phyloP scores from a whole-genome alignment of 2,888 invertebrate species.

The Papilio elwesi region DNA sequence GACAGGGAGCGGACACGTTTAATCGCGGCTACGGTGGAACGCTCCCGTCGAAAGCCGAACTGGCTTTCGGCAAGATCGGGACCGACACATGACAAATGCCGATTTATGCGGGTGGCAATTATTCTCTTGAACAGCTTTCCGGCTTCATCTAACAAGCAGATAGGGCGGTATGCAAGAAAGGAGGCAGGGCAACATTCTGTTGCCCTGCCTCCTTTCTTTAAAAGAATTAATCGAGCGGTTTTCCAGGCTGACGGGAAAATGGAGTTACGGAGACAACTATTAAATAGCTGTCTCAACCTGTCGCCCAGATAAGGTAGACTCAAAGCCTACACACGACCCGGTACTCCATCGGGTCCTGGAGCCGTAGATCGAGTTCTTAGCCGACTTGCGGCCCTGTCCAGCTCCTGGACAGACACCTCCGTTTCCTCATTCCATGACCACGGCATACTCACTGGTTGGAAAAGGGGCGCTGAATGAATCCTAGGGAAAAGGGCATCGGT shows the following conservation, averaged over 20 bases:
- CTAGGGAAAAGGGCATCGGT: slow-evolving; percentile 11
- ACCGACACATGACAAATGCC: slow-evolving; percentile 17
- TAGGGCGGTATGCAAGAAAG: slow-evolving; percentile 42
- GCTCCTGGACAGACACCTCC: neutral
- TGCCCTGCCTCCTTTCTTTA: slow-evolving; percentile 35
- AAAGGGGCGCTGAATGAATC: neutral
- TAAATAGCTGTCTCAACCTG: slow-evolving; percentile 29
- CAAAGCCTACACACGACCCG: neutral
- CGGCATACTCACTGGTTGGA: neutral
- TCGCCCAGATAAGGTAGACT: neutral
- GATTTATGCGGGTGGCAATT: slow-evolving; percentile 24
- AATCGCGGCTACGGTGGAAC: slow-evolving; percentile 33
- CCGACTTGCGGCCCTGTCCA: slow-evolving; percentile 3
- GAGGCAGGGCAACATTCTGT: slow-evolving; percentile 38
- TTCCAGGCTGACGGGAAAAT: slow-evolving; percentile 37
- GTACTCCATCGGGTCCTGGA: slow-evolving; percentile 1
- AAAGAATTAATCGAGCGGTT: slow-evolving; percentile 33
- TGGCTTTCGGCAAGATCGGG: slow-evolving; percentile 37
- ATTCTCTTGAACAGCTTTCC: slow-evolving; percentile 45
- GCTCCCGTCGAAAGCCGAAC: slow-evolving; percentile 39
- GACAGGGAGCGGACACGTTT: slow-evolving; percentile 15
- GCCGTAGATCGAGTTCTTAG: neutral
- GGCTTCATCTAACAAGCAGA: slow-evolving; percentile 41
- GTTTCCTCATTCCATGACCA: neutral
- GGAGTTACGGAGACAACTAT: slow-evolving; percentile 22